phyloP scores from a whole-genome alignment of 30 jellyfish, hydroid and myxozoan species.

The Chironex yamaguchii region DNA sequence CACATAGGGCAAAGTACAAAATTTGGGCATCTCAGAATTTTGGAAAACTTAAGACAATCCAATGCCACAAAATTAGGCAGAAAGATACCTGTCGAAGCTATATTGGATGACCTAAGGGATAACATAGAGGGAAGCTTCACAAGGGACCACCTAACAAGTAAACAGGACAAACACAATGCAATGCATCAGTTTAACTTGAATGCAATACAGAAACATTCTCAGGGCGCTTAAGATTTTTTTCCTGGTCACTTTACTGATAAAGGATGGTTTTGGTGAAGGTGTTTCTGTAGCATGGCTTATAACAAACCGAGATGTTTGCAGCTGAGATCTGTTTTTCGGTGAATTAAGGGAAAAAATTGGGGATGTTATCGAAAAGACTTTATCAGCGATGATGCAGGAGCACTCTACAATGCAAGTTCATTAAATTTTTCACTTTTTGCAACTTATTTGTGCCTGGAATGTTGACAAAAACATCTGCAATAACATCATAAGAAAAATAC shows the following conservation, averaged over 20 bases:
- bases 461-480: slow-evolving; percentile 47
- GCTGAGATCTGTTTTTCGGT: slow-evolving; percentile 52
- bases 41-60: slow-evolving; percentile 20
- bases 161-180: slow-evolving; percentile 38
- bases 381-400: slow-evolving; percentile 66
- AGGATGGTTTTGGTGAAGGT: slow-evolving; percentile 70
- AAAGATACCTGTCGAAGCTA: slow-evolving; percentile 36
- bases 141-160: slow-evolving; percentile 38
- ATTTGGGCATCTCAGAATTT: slow-evolving; percentile 47
- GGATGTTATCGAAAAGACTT: slow-evolving; percentile 21
- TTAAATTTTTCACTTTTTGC: slow-evolving; percentile 44
- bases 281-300: slow-evolving; percentile 72
- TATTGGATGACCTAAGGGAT: slow-evolving; percentile 31
- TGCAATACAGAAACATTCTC: slow-evolving; percentile 44
- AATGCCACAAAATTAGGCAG: slow-evolving; percentile 36
- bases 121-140: slow-evolving; percentile 8
- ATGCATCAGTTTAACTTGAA: slow-evolving; percentile 10
- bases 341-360: slow-evolving; percentile 24
- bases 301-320: slow-evolving; percentile 52
- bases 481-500: background rate
- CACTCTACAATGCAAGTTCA: slow-evolving; percentile 51
- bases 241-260: slow-evolving; percentile 49
- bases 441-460: slow-evolving; percentile 64
- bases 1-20: slow-evolving; percentile 45
- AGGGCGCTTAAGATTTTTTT: slow-evolving; percentile 30